These are phyloP conservation scores for Aplysina aerophoba DNA, from an alignment of 37 sponge, comb jelly and placozoan genomes.

Conservation along the genomic window DNA sequence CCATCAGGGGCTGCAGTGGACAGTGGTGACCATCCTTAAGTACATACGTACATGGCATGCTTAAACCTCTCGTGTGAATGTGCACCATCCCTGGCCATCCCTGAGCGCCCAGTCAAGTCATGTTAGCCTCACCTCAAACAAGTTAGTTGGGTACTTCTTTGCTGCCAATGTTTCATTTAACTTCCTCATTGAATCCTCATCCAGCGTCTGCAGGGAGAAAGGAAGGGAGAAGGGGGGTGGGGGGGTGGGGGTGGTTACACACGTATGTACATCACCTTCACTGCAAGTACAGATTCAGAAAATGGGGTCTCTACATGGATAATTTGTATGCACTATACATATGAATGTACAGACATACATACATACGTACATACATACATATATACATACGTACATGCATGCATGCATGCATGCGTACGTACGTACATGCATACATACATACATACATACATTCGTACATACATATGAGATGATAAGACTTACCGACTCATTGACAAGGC, in stretches of 20 bases:
- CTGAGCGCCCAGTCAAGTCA: too few relatives aligned
- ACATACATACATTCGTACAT: slow-evolving; percentile 20
- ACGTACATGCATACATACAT: not conserved
- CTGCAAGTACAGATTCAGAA: too few relatives aligned
- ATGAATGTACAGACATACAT: not conserved
- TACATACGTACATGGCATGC: too few relatives aligned
- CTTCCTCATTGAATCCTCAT: not conserved
- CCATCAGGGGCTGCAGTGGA: too few relatives aligned
- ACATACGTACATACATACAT: slow-evolving; percentile 4
- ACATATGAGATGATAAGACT: not conserved
- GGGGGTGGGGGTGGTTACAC: not conserved
- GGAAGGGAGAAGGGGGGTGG: not conserved
- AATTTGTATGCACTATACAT: not conserved
- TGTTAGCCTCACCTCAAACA: not conserved
- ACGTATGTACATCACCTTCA: too few relatives aligned
- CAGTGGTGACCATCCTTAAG: too few relatives aligned
- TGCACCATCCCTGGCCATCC: not conserved
- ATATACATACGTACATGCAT: not conserved
- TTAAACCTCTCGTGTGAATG: too few relatives aligned
- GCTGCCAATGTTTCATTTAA: not conserved
- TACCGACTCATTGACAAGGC: slow-evolving; percentile 66
- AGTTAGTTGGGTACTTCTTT: not conserved
- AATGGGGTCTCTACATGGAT: too few relatives aligned
- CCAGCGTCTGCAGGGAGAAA: slow-evolving; percentile 1
- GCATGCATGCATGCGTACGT: too few relatives aligned